Evolutionary conservation across 2,888 invertebrate genomes (phyloP), one percentile per base, ranked within the genome.

Genomic region (Orgyia antiqua): DNA sequence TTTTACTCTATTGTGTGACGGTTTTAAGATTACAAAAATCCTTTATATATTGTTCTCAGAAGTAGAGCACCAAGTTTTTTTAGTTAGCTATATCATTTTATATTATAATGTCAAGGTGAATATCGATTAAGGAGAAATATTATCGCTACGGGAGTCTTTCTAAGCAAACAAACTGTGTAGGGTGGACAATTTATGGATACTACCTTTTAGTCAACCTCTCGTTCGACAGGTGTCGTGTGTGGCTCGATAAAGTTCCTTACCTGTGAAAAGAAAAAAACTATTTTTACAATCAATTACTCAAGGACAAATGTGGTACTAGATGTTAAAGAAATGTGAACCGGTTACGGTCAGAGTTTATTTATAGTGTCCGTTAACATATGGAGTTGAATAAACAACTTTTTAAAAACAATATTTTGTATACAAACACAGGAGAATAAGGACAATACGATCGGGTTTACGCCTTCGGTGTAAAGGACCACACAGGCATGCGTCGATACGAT

Each of bases 191-290:
- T 68, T 65, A 69, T 65, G 41, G 61, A 53, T 55, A 51, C 55
- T 52, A 55, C 47, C 57, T 58, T n/a, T n/a, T 39, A 42, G 33
- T 29, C 33, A 31, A 20, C 31, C 23, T 33, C 37, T 20, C 26
- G 34, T 31, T 31, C 31, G 46, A 51, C 51, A 42, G 45, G 45
- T 59, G 48, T 49, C 55, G 62, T 67, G 65, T 63, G 65, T 63
- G 62, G 59, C 41, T 52, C 45, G 39, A 49, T 54, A 53, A 52
- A 45, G 33, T 50, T 36, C 42, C 74, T 72, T 77, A 77, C 76
- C 76, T 77, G 74, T 42, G 57, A 63, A 60, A 59, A 53, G 59
- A 56, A 54, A 56, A 45, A 53, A 40, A 42, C 31, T 2, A 42
- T 13, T 35, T 61, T 63, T 63, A 66, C 55, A 48, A 52, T 46